Evolutionary conservation across 2,888 invertebrate species (phyloP), one percentile per base, ranked within the genome.

Genomic region (Ormyrus pomaceus): DNA sequence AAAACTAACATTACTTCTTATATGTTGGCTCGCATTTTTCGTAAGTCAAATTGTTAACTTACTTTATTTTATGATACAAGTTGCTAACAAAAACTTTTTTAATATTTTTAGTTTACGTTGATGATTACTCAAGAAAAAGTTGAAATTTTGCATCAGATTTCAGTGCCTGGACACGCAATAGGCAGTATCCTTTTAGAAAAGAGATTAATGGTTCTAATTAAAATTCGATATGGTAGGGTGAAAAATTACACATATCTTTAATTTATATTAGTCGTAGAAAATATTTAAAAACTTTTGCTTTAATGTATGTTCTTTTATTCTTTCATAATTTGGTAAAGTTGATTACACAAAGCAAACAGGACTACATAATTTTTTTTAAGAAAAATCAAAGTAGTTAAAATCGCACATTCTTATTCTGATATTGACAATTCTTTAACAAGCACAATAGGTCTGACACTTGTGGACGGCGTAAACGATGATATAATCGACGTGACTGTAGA

Each of bases 51-150:
- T 34, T 34, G 0, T 34, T 34, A 34, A 34, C 34, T 34, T 34
- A 34, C 34, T 34, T 34, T 34, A 34, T 34, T 34, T 34, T 34
- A 34, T 34, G 34, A 34, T 34, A 34, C 4, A 34, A 34, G 34
- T 34, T 34, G 34, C 34, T 58, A 61, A 45, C 66, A 68, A 59
- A 74, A 68, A 1, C 10, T 72, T 59, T 65, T 50, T 48, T 48
- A 6, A 68, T 70, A 50, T 76, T 84, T 81, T 5, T 83, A 91
- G 91, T 56, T 92, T 5, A 92, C 94, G 8, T 92, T 96, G 83
- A 93, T 95, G 91, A 92, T 93, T 85, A 95, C 94, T 86, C 94
- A 93, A 82, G 95, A 95, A 85, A 94, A 93, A 86, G 92, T 94
- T 55, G 92, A 92, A 65, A 90, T 92, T 34, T 91, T 92, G 69